Evolutionary conservation across 23 tunicate genomes (phyloP).

Genomic region (Halocynthia roretzi): DNA sequence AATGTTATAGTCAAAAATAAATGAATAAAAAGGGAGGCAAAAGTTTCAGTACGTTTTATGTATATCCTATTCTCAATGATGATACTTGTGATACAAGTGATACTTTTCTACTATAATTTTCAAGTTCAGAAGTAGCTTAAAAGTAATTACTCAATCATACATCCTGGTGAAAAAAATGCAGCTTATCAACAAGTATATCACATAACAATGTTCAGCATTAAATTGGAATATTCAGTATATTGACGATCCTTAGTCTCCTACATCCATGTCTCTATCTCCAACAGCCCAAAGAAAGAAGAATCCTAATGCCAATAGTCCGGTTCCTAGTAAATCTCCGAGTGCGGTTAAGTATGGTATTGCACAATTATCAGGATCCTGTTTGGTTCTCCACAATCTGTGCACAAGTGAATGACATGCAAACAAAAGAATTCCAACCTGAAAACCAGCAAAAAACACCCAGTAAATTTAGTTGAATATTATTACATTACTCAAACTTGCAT

Average conservation of each 20-base stretch:
- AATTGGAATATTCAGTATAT: too few relatives aligned
- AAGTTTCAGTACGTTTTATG: too few relatives aligned
- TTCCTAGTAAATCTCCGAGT: slow-evolving; percentile 96
- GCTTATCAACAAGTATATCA: too few relatives aligned
- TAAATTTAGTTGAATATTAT: neutral
- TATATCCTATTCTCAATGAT: too few relatives aligned
- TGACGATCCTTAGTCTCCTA: slow-evolving; percentile 44
- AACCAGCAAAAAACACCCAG: neutral
- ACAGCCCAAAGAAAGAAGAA: slow-evolving; percentile 72
- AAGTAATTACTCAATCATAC: too few relatives aligned
- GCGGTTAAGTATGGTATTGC: slow-evolving; percentile 98
- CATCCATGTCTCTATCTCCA: slow-evolving; percentile 76
- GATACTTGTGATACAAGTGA: too few relatives aligned
- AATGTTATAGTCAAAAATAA: too few relatives aligned
- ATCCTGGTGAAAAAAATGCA: too few relatives aligned
- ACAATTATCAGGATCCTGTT: slow-evolving; percentile 79
- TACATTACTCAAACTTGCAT: neutral
- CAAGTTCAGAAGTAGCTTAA: too few relatives aligned
- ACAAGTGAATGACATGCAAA: slow-evolving; percentile 89
- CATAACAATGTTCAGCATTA: too few relatives aligned
- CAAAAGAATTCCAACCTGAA: slow-evolving; percentile 74
- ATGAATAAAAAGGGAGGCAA: too few relatives aligned
- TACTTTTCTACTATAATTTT: too few relatives aligned
- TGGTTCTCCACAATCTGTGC: slow-evolving; percentile 62
- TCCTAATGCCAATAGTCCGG: slow-evolving; percentile 71